Percentiles rank a stretch among this genome's conserved stretches.
These are phyloP conservation scores for Polymixis lichenea DNA, from an alignment of 2,888 invertebrate species.

Conservation along the genomic window DNA sequence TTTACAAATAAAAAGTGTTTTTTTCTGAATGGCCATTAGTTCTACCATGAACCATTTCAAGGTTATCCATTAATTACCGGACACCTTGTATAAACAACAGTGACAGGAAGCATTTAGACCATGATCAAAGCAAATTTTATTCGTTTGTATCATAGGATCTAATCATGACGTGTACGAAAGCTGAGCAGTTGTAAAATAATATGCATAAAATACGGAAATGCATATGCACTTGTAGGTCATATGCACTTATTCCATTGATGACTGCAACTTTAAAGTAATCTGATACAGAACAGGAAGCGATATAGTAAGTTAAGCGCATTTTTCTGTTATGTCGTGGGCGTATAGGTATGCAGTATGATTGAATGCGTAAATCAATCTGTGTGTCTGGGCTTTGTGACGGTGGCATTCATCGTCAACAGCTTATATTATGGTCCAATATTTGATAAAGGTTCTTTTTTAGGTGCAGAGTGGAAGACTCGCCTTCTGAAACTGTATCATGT, in stretches of 20 bases:
- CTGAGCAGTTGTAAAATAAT: conserved; percentile 13
- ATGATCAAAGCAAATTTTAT: background rate
- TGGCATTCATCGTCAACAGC: background rate
- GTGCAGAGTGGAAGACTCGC: background rate
- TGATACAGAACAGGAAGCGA: conserved; percentile 44
- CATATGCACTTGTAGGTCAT: too few relatives aligned
- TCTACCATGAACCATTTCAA: too few relatives aligned
- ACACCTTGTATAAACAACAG: too few relatives aligned
- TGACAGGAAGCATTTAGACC: too few relatives aligned
- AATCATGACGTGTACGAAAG: background rate
- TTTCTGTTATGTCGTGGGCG: conserved; percentile 17
- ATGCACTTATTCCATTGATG: conserved; percentile 2
- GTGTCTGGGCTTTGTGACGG: background rate
- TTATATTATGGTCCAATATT: background rate
- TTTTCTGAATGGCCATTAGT: too few relatives aligned
- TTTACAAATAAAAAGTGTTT: too few relatives aligned
- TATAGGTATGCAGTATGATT: conserved; percentile 8
- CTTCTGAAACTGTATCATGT: background rate
- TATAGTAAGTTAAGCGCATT: conserved; percentile 12
- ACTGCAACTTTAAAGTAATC: conserved; percentile 25
- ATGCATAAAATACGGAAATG: conserved; percentile 35
- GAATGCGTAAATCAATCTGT: conserved; percentile 42
- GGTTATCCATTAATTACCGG: too few relatives aligned
- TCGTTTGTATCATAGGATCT: background rate
- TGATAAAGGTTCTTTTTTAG: background rate